Evolutionary conservation across 2,888 invertebrate genomes (phyloP), one percentile per base, ranked within the genome.

Genomic region (Chouioia cunea): DNA sequence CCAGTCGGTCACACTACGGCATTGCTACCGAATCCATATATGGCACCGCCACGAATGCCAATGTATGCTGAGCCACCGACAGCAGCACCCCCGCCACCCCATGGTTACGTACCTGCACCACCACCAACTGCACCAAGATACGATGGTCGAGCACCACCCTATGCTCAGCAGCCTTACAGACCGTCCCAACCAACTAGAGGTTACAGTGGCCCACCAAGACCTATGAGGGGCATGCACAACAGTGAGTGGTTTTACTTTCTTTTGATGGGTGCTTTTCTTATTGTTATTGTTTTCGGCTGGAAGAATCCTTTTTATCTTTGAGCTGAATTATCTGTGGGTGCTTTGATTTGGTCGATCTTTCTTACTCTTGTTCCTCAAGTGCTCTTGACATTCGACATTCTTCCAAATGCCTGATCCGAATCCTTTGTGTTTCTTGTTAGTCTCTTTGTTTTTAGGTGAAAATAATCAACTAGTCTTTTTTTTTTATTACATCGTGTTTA

Each of bases 191-290:
- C 84, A 57, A 80, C 82, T 10, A 83, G 86, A 46, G 87, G 82
- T 76, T 85, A 85, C 56, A 85, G 84, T 74, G 84, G 81, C 18
- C 83, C 78, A 43, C 83, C 79, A 44, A 83, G 85, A 56, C 84
- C 84, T 14, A 80, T 85, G 75, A 86, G 85, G 58, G 85, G 85
- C 57, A 79, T 85, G 79, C 84, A 84, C 74, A 84, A 81, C 71
- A 76, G 85, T 82, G 73, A 82, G 79, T 78, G 67, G n/a, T n/a
- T 66, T 27, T 18, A 16, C 43, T 48, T 22, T 43, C 48, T 52
- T 44, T 64, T 22, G 14, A 4, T 63, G 12, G 2, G 50, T 66
- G 47, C 16, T 15, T 36, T 47, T 53, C 15, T 27, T 18, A 10
- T 44, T n/a, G 6, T 10, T 56, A 36, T 36, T 6, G 36, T 36